Conservation (phyloP, 2,888 invertebrate genomes). For the Amphimallon solstitiale region DNA sequence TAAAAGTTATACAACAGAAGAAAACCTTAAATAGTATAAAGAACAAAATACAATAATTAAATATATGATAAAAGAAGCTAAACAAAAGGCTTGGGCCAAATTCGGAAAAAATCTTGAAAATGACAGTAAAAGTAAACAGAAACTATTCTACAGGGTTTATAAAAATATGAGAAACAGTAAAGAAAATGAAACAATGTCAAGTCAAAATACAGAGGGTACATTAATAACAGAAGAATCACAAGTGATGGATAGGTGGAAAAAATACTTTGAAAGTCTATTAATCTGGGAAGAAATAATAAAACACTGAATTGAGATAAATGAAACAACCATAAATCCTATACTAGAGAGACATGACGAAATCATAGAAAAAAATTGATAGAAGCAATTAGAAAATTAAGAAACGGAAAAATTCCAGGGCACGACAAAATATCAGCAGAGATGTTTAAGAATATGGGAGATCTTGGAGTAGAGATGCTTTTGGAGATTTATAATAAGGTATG, state of each 20-base stretch:
- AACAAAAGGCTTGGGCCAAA: neutral
- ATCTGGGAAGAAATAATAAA: neutral
- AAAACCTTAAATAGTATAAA: neutral
- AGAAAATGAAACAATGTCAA: neutral
- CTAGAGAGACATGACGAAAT: no score
- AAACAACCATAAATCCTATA: no score
- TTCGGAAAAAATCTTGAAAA: conserved; percentile 15
- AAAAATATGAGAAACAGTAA: conserved; percentile 15
- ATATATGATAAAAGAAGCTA: neutral
- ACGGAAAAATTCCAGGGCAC: no score
- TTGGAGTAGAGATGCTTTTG: no score
- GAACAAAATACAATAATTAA: neutral
- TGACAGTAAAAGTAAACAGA: conserved; percentile 5
- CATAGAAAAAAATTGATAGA: no score
- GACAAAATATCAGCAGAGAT: no score
- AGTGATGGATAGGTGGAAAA: conserved; percentile 8
- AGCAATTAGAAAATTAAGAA: no score
- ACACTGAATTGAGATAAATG: no score
- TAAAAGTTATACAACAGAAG: neutral
- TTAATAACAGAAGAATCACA: conserved; percentile 11
- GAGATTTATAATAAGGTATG: neutral
- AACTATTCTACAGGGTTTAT: conserved; percentile 19
- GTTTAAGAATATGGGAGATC: no score
- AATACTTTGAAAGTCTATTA: conserved; percentile 8
- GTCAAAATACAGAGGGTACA: conserved; percentile 11